Evolutionary conservation across 1,140 invertebrate genomes (phyloP).

Genomic region (Dolichoris vasculosae): DNA sequence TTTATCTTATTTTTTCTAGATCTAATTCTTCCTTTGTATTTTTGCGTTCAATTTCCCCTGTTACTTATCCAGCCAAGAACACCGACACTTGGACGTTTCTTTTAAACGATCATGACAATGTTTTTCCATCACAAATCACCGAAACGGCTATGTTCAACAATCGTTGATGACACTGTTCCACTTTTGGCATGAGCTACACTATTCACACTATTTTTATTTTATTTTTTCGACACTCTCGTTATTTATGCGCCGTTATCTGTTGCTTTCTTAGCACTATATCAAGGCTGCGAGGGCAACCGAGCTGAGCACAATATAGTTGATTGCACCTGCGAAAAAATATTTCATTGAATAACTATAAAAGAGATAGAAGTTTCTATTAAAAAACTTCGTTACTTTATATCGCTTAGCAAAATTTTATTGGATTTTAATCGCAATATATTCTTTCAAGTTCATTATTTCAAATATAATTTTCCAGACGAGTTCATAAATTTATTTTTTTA

Average conservation of each 20-base stretch:
- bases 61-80: neutral
- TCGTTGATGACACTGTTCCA: neutral
- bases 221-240: neutral
- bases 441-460: too few species aligned
- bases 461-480: too few species aligned
- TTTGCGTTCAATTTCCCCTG: neutral
- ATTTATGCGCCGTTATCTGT: neutral
- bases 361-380: neutral
- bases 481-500: too few species aligned
- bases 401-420: too few species aligned
- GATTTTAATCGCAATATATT: too few species aligned
- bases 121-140: slow-evolving; percentile 20
- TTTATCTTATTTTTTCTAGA: too few species aligned
- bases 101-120: neutral
- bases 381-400: neutral
- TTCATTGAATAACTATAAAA: neutral
- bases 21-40: neutral
- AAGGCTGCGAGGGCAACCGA: neutral
- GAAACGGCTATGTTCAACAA: neutral
- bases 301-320: neutral
- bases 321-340: neutral
- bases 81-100: neutral
- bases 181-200: neutral
- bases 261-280: neutral
- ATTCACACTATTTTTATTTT: neutral